Base-by-base conservation (phyloP, 2,113 vertebrate species). In the Myiozetetes cayanensis region DNA sequence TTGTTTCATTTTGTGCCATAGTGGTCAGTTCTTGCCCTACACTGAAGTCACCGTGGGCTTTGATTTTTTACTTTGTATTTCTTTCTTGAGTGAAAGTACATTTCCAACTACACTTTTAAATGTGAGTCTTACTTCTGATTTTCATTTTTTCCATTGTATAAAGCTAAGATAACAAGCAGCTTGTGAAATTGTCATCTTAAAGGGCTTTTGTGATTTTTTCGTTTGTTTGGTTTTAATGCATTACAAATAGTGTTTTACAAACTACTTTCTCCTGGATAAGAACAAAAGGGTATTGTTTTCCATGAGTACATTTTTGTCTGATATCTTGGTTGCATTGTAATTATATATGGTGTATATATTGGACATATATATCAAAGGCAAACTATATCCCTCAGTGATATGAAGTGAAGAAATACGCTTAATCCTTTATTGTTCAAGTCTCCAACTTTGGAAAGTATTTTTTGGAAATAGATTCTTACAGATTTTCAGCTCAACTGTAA, bases 401-500 rank as follows among this genome's bases (percentile, higher is more conserved):
- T 1, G 17, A 87, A 89, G 66, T 6, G 31, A 86, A 91, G 55
- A 93, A 91, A 80, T 50, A n/a, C 1, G 4, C 55, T 91, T 75
- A 58, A 62, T 93, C 31, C 44, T 73, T 81, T 62, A 74, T 62
- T 86, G 46, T 66, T 88, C 62, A 21, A 25, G 63, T 82, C 58
- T 88, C 8, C 46, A 73, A 35, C 39, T 85, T 79, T 50, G 25
- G 30, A 50, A 87, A 75, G 39, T 71, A 43, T 82, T 96, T 93
- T 82, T 93, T 94, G 41, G 80, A 90, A 96, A 65, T 16, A 79
- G 25, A 56, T 72, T 70, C 30, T 87, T 71, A 56, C 12, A 68
- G 65, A 61, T 92, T 89, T 96, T 94, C 85, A 93, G 31, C 79
- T 94, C 80, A 87, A 46, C 86, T 93, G 85, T 92, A 94, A 92